Evolutionary conservation across 1,140 invertebrate genomes (phyloP).

Genomic region (Drosophila parvula): DNA sequence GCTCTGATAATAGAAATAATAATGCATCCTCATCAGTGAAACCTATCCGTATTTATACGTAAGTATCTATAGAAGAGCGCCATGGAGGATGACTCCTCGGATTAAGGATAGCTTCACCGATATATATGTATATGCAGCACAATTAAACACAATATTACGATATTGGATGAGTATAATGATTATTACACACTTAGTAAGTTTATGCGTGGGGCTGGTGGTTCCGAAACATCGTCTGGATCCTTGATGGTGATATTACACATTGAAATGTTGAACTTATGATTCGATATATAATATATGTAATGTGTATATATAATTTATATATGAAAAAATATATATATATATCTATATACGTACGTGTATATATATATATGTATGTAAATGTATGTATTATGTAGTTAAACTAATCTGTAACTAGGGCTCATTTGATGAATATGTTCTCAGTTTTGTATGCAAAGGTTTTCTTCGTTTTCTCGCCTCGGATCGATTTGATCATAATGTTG

Average conservation of each 20-base stretch:
- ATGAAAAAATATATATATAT: conserved; percentile 69
- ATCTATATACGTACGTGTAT: conserved; percentile 51
- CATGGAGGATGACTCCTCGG: conserved; percentile 41
- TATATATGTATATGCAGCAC: conserved; percentile 31
- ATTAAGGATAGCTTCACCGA: conserved; percentile 28
- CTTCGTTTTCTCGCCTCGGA: conserved; percentile 5
- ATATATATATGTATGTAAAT: conserved; percentile 46
- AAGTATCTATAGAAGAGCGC: conserved; percentile 46
- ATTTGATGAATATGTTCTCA: conserved; percentile 81
- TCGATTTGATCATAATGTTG: conserved; percentile 35
- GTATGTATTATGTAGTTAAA: conserved; percentile 71
- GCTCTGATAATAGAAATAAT: conserved; percentile 51
- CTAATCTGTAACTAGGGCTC: conserved; percentile 81
- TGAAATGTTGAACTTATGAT: conserved; percentile 59
- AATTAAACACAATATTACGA: conserved; percentile 45
- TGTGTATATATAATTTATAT: conserved; percentile 60
- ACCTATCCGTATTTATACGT: conserved; percentile 32
- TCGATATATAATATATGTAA: conserved; percentile 55
- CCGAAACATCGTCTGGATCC: conserved; percentile 37
- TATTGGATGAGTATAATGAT: conserved; percentile 41
- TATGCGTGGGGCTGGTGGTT: conserved; percentile 54
- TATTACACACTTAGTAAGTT: conserved; percentile 57
- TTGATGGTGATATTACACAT: conserved; percentile 56
- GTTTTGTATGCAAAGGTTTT: conserved; percentile 69
- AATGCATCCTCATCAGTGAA: conserved; percentile 45